A percentile compares a stretch with the other conserved stretches of the same genome.
phyloP scores from a whole-genome alignment of 2,797 vertebrate genomes.

The Aldrovandia affinis region DNA sequence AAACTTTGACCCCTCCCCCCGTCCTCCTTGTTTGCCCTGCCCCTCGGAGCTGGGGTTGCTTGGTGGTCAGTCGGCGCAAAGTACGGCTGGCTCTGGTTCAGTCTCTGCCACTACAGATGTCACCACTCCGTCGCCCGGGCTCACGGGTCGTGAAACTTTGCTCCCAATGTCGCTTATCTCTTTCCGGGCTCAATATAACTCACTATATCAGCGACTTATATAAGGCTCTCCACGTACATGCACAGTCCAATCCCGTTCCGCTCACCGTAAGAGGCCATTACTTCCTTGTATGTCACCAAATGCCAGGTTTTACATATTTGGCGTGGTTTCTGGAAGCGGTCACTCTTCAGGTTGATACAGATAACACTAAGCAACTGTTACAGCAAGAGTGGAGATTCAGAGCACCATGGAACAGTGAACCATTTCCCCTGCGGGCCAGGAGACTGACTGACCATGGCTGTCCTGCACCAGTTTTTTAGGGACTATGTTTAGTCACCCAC shows the following conservation, averaged over 20 bases:
- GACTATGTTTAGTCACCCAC: not conserved
- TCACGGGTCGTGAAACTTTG: not conserved
- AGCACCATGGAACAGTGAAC: not conserved
- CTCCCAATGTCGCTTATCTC: not conserved
- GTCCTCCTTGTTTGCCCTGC: not conserved
- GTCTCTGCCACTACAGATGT: not conserved
- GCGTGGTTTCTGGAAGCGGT: not conserved
- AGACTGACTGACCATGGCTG: not conserved
- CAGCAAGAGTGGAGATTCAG: not conserved
- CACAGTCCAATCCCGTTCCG: not conserved
- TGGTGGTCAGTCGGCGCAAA: not conserved
- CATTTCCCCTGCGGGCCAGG: not conserved
- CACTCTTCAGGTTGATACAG: not conserved
- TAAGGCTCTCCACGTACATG: not conserved
- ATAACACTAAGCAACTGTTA: not conserved
- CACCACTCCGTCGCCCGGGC: not conserved
- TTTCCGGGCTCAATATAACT: not conserved
- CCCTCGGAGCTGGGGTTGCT: not conserved
- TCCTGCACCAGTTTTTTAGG: not conserved
- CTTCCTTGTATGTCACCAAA: not conserved
- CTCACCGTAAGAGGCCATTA: not conserved
- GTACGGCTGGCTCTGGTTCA: not conserved
- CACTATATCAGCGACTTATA: not conserved
- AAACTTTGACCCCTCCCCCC: not conserved
- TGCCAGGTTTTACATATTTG: not conserved